Evolutionary conservation across 2,113 vertebrate genomes (phyloP).

Genomic region (Notechis scutatus): DNA sequence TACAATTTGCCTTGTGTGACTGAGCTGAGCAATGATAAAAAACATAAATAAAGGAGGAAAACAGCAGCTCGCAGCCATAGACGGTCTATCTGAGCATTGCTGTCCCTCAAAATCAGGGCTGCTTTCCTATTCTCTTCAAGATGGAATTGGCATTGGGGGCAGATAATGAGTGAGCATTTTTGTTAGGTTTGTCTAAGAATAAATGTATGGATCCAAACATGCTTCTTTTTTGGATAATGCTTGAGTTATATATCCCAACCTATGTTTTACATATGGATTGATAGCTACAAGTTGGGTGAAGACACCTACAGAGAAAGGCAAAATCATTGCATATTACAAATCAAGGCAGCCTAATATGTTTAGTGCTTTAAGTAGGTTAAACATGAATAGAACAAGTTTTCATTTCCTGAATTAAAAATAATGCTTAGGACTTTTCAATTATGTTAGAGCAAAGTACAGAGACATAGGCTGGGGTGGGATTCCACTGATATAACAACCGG

Average conservation of each 20-base stretch:
- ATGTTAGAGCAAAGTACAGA: background rate
- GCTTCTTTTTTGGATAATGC: background rate
- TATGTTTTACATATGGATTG: background rate
- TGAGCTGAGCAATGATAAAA: conserved; percentile 86
- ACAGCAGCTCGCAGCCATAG: background rate
- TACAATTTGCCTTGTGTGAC: conserved; percentile 89
- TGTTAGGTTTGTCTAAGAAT: fast-evolving
- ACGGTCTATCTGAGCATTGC: fast-evolving
- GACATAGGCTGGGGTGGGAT: background rate
- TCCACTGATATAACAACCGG: no score
- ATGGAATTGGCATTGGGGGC: background rate
- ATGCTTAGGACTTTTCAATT: background rate
- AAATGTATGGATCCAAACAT: background rate
- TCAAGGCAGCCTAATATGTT: background rate
- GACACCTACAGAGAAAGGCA: background rate
- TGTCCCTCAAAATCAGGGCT: fast-evolving
- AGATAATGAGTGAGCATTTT: background rate
- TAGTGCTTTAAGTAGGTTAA: background rate
- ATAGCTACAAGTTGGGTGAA: background rate
- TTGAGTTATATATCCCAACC: background rate
- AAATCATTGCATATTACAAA: background rate
- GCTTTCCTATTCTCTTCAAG: background rate
- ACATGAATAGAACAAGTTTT: background rate
- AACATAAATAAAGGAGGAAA: conserved; percentile 69
- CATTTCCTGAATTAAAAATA: background rate